A percentile compares a stretch with the other conserved stretches of the same genome.
These are phyloP conservation scores for Aphaenogaster ashmeadi DNA, from an alignment of 1,140 invertebrate species.

Conservation along the genomic window DNA sequence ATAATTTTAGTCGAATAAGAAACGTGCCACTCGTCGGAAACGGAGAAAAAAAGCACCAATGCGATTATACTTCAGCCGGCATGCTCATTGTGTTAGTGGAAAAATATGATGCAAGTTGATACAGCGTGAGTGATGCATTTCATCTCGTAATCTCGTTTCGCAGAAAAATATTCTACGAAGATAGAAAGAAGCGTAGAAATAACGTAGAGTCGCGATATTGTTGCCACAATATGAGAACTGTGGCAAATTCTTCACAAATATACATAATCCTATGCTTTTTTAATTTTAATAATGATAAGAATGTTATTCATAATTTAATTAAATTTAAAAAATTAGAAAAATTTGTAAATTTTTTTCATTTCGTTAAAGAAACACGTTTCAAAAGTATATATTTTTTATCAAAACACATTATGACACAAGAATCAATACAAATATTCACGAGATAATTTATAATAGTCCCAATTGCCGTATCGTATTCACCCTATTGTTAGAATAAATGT, in stretches of 20 bases:
- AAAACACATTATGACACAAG: not conserved
- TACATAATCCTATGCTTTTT: not conserved
- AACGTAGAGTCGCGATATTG: not conserved
- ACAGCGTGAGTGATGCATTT: constrained; percentile 16
- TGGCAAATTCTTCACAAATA: not conserved
- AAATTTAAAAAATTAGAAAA: not conserved
- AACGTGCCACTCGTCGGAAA: constrained; percentile 13
- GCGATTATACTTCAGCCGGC: constrained; percentile 18
- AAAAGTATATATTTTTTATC: not conserved
- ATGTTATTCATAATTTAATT: not conserved
- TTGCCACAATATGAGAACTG: not conserved
- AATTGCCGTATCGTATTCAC: not conserved
- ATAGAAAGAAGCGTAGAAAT: not conserved
- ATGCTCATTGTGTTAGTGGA: constrained; percentile 9
- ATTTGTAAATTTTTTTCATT: not conserved
- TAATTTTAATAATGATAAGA: not conserved
- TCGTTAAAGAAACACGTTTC: not conserved
- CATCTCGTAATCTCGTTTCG: constrained; percentile 2
- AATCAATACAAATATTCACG: not conserved
- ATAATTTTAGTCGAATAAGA: constrained; percentile 23
- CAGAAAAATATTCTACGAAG: constrained; percentile 5
- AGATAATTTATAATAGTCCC: not conserved
- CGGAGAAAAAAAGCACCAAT: not conserved
- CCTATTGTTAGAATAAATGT: not conserved
- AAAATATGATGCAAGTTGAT: constrained; percentile 41